Evolutionary conservation across 2,888 invertebrate species (phyloP), one percentile per base, ranked within the genome.

Genomic region (Hoplodrina ambigua): DNA sequence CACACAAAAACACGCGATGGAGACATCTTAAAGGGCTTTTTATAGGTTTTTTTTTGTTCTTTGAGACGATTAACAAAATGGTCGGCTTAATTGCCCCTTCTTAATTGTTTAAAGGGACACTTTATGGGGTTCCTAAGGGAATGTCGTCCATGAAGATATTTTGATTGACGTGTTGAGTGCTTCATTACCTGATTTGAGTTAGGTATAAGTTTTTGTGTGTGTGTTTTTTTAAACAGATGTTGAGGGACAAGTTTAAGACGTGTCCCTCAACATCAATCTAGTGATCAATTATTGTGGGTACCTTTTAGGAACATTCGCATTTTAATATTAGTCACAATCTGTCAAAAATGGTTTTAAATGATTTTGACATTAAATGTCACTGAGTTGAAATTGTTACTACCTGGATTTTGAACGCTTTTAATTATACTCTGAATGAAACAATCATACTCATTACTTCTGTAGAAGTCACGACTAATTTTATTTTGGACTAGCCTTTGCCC

Each of bases 41-140:
- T 65, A 60, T 65, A 59, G 49, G 68, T 64, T 59, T 87, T 91
- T n/a, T 92, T 92, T 92, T 88, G 85, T 82, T 75, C 75, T 6
- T 61, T 11, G 74, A 78, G 80, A 73, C 92, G 89, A 93, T 93
- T 91, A 91, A 91, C 88, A 86, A 87, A 90, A 91, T 89, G 88
- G 89, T 78, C 81, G 78, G 83, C 91, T 93, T 93, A 94, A 93
- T 93, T 91, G 91, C 87, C 81, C 69, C 71, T 71, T 83, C 88
- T 91, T 91, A 91, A 93, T 92, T 91, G 91, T 91, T 89, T 88
- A 82, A 87, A 84, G 87, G 80, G 78, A 82, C 80, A 86, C 86
- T 90, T 89, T 88, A 86, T 86, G 70, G 72, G 63, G 54, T 72
- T 74, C 79, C 62, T 74, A 64, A 46, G 79, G 73, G 85, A 78